Evolutionary conservation across 2,888 invertebrate genomes (phyloP), one percentile per base, ranked within the genome.

Genomic region (Marronus borbonicus): DNA sequence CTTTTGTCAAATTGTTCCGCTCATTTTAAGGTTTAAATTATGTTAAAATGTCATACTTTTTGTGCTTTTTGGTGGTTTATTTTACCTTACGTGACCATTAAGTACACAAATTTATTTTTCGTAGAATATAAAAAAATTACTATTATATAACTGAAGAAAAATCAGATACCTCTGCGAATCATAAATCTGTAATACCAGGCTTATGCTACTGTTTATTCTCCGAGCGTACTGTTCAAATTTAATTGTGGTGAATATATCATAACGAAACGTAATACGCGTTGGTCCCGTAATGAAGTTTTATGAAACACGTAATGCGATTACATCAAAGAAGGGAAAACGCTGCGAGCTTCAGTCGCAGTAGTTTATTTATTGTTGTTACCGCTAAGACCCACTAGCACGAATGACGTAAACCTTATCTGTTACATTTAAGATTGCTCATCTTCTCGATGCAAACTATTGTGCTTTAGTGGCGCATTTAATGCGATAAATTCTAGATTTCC

Each of bases 261-360:
- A 65, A 58, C 66, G 75, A 75, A 75, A 65, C 65, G 76, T 64
- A 65, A 76, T 65, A 66, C 55, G 31, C 31, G 76, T 66, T 36
- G 58, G 66, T 65, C 62, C 28, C 44, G 62, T 76, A 76, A 76
- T 76, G 76, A 76, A 76, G 66, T 76, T 76, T 76, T 76, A 76
- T 76, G 39, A 64, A 28, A 76, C 66, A 76, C 76, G 49, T 76
- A 66, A 76, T 66, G 36, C 50, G 76, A 76, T 76, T 76, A 76
- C 20, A 49, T 65, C 76, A 66, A 76, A 28, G 36, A 76, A 28
- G 65, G 55, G 52, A 72, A 72, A 72, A 72, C 60, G 58, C 31
- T 17, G 4, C n/a, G 39, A 44, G 20, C 58, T 17, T 58, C 72
- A 20, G 24, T 24, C 17, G 60, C 20, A 60, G 58, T 58, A 58